Evolutionary conservation across 2,888 invertebrate species (phyloP), one percentile per base, ranked within the genome.

Genomic region (Ectemnius lituratus): DNA sequence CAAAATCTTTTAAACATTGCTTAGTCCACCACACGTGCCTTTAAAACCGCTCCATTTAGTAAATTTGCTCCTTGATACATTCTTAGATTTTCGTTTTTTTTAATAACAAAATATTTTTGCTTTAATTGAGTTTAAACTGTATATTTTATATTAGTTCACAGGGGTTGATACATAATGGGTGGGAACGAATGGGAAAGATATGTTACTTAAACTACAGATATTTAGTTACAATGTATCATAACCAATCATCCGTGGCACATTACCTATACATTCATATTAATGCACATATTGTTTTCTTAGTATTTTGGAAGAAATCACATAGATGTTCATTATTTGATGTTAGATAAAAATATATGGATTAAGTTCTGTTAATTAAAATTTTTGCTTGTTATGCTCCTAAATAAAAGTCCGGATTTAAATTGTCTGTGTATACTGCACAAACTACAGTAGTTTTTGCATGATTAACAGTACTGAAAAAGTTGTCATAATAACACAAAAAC

Each of bases 21-120:
- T 80, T 82, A 78, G 64, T 69, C 65, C 67, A 83, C 83, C 83
- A 72, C 74, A 80, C 63, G 83, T 83, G 83, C 83, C 83, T 83
- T 83, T 80, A 62, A 84, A 62, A 71, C 62, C 65, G 69, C 64
- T 74, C 37, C 58, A 77, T 81, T 83, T 61, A 70, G 63, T 71
- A 67, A 69, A 28, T 75, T 37, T 37, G 37, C 37, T 37, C 37
- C 37, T 37, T 11, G 11, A 37, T 37, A 37, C 37, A 37, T 37
- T 37, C 8, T 37, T 37, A 47, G 6, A 60, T n/a, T 60, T 28
- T 28, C 27, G 20, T 27, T 28, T 37, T 28, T 60, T 60, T 23
- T 16, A 59, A 18, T 27, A 28, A 4, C 2, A 16, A 37, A 28
- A n/a, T 60, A 13, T 27, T 16, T 8, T 28, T 28, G 16, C 16